Evolutionary conservation across 2,888 invertebrate genomes (phyloP).

Genomic region (Epirrhoe alternata): DNA sequence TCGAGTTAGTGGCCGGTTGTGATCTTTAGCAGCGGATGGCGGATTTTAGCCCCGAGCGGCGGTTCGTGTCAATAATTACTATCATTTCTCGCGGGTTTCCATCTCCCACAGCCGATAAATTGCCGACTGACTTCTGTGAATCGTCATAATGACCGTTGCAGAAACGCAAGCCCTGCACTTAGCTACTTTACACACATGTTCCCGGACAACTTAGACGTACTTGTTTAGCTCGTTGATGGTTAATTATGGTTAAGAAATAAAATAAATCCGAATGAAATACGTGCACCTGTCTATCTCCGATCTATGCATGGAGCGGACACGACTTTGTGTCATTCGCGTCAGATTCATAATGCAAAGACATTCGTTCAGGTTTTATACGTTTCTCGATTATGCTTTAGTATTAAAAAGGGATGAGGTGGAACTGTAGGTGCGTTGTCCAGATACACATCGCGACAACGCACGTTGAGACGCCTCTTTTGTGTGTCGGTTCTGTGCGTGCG

Average conservation of each 20-base stretch:
- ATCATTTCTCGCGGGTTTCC: constrained; percentile 74
- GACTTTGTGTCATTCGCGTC: constrained; percentile 46
- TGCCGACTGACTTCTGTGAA: constrained; percentile 76
- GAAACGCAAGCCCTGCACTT: constrained; percentile 60
- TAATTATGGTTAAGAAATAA: constrained; percentile 33
- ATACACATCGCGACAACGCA: constrained; percentile 78
- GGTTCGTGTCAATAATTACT: constrained; percentile 83
- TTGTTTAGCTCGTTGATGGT: constrained; percentile 42
- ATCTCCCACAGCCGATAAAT: constrained; percentile 74
- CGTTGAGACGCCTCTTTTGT: constrained; percentile 77
- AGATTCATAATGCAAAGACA: constrained; percentile 49
- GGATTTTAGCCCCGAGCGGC: constrained; percentile 63
- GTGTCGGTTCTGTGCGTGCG: constrained; percentile 70
- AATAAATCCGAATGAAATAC: constrained; percentile 39
- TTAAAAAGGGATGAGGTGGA: constrained; percentile 66
- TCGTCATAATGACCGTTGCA: constrained; percentile 73
- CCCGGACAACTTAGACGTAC: constrained; percentile 44
- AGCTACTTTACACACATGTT: constrained; percentile 59
- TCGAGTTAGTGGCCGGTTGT: constrained; percentile 78
- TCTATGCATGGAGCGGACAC: constrained; percentile 35
- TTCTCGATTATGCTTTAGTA: constrained; percentile 61
- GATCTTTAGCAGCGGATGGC: constrained; percentile 69
- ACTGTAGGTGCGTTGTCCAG: constrained; percentile 72
- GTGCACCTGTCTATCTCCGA: constrained; percentile 36
- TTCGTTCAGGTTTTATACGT: constrained; percentile 55